These are phyloP conservation scores for Carcharodon carcharias DNA, from an alignment of 2,797 vertebrate genomes.

Conservation along the genomic window DNA sequence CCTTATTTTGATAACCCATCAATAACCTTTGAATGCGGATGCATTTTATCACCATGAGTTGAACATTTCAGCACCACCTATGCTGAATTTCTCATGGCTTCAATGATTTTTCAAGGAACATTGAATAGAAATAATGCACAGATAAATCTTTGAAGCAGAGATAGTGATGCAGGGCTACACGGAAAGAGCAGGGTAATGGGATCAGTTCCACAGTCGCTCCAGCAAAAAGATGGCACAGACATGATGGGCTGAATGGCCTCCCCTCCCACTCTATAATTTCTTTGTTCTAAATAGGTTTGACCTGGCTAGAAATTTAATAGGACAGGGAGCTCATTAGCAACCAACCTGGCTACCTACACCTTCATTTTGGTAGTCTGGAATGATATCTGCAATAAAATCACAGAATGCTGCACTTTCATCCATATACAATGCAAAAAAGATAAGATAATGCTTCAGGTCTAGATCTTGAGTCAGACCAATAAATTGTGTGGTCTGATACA, in stretches of 20 bases:
- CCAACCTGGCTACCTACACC: too few relatives aligned
- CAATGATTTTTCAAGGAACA: not conserved
- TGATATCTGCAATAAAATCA: not conserved
- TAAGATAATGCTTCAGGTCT: not conserved
- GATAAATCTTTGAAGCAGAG: not conserved
- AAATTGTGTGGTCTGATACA: too few relatives aligned
- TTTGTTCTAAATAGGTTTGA: too few relatives aligned
- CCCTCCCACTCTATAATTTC: too few relatives aligned
- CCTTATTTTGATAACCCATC: not conserved
- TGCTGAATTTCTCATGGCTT: not conserved
- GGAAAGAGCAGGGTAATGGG: not conserved
- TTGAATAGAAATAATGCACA: not conserved
- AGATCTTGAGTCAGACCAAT: too few relatives aligned
- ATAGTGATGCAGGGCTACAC: not conserved
- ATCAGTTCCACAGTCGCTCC: not conserved
- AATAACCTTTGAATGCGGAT: not conserved
- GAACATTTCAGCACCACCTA: not conserved
- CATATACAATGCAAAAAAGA: too few relatives aligned
- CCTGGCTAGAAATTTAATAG: not conserved
- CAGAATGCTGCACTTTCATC: not conserved
- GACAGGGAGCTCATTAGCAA: too few relatives aligned
- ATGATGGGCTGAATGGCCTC: not conserved
- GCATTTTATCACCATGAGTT: not conserved
- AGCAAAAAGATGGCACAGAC: not conserved
- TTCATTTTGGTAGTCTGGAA: too few relatives aligned